Base-by-base conservation (phyloP, 2,888 invertebrate species). In the Melanchra persicariae region DNA sequence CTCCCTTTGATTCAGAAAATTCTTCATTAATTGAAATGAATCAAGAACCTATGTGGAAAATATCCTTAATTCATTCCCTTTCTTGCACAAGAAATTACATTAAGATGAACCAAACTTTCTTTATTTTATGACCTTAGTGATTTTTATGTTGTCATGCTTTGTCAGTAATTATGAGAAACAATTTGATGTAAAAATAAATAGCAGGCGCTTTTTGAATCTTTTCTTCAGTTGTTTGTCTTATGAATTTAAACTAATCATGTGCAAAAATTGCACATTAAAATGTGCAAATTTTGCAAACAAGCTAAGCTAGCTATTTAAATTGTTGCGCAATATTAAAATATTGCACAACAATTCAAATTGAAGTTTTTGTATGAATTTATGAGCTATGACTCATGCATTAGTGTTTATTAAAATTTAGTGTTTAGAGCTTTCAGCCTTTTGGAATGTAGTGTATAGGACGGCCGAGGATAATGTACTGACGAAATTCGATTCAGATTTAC, bases 321-420 rank as follows among this genome's bases (percentile, higher is more conserved):
- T n/a, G n/a, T n/a, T n/a, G n/a, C n/a, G n/a, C n/a, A n/a, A n/a
- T n/a, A n/a, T n/a, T n/a, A n/a, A n/a, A n/a, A 45, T 40, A 52
- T 78, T 64, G 63, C 12, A 2, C 67, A 82, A 77, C 61, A 71
- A 64, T 60, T 24, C 2, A 61, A 54, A 63, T n/a, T 55, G 17
- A 24, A 64, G 40, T 19, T 34, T 55, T 54, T 37, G n/a, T 37
- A 22, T 10, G 24, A 37, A 24, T 8, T 12, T 52, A 45, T 65
- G 79, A 77, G 69, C 52, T 64, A 58, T 58, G 37, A 7, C 49
- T n/a, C n/a, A n/a, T n/a, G n/a, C n/a, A n/a, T n/a, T n/a, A 47
- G 65, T n/a, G 26, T 59, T 54, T 34, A 34, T 47, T 59, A n/a
- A 58, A 40, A 59, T 51, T 55, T 49, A 52, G 15, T 57, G 22